Evolutionary conservation across 2,888 invertebrate species (phyloP).

Genomic region (Aricia artaxerxes): DNA sequence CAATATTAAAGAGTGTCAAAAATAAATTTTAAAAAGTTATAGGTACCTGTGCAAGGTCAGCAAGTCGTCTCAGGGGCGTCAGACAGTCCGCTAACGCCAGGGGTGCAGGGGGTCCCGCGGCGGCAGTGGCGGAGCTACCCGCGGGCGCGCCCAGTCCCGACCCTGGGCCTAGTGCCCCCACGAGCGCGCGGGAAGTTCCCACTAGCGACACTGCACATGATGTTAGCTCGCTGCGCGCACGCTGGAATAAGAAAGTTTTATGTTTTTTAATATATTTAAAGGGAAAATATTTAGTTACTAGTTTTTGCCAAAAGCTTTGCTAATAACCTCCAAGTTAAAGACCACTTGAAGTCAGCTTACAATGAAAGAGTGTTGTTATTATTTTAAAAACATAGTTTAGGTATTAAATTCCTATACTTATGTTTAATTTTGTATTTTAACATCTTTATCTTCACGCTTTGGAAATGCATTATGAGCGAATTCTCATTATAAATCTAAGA

Average conservation of each 20-base stretch:
- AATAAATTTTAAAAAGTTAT: neutral
- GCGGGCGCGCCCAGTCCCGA: conserved; percentile 81
- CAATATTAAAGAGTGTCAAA: neutral
- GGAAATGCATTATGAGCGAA: too few relatives aligned
- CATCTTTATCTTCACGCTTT: too few relatives aligned
- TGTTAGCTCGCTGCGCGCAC: conserved; percentile 88
- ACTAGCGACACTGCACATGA: conserved; percentile 90
- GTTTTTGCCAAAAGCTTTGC: too few relatives aligned
- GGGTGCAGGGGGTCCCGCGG: conserved; percentile 83
- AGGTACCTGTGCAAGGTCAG: conserved; percentile 84
- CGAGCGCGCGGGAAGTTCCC: conserved; percentile 89
- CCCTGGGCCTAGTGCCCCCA: conserved; percentile 87
- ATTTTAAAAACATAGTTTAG: too few relatives aligned
- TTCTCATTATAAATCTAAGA: too few relatives aligned
- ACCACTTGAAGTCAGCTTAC: too few relatives aligned
- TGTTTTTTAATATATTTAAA: neutral
- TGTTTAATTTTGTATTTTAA: too few relatives aligned
- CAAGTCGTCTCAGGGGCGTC: conserved; percentile 86
- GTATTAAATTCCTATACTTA: too few relatives aligned
- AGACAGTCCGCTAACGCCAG: conserved; percentile 88
- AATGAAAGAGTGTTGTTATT: too few relatives aligned
- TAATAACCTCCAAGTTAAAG: too few relatives aligned
- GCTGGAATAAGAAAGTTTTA: conserved; percentile 55
- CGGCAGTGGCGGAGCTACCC: conserved; percentile 77
- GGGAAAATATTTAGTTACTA: too few relatives aligned